Evolutionary conservation across 1,140 invertebrate species (phyloP), one percentile per base, ranked within the genome.

Genomic region (Acarapis woodi): DNA sequence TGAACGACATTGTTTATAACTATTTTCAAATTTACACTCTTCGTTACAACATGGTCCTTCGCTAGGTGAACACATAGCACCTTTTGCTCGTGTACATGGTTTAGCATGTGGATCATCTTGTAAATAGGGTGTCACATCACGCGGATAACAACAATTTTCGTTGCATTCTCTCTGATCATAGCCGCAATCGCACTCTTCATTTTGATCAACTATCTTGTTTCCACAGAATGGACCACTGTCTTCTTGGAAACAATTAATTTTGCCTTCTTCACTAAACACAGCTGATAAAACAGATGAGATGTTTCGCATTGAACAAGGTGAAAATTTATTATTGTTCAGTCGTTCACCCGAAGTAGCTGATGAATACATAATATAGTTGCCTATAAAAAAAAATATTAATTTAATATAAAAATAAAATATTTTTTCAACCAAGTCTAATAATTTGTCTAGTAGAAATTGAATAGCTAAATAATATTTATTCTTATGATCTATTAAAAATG

Each of bases 171-270:
- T 65, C 39, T 77, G 69, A 49, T 87, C 77, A 53, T 88, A 99
- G 18, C 90, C 90, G 54, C 90, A 99, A 56, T 99, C 90, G 52
- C 90, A 99, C 57, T 97, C 77, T 56, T 99, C 90, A 10, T 78
- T 83, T 22, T 71, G 72, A 56, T 99, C 90, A 1, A 90, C 82
- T 49, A 97, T 93, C 59, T 90, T 88, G 55, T 99, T 99, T 12
- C 90, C 90, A 60, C 90, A 99, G 64, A 96, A 97, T 19, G 88
- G 79, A 40, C 79, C 83, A 40, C 71, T 73, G 37, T 73, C 78
- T 20, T 70, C 76, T 48, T 67, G 63, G 54, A 97, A 93, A 52
- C 90, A 97, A 57, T 96, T 90, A n/a, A 71, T 61, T 53, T 96
- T 96, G 29, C 73, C 75, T 44, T 80, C 73, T 37, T 74, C 66